A percentile compares a stretch with the other conserved stretches of the same genome.
Conservation (phyloP, 1,140 invertebrate genomes). For the Lordiphosa clarofinis region DNA sequence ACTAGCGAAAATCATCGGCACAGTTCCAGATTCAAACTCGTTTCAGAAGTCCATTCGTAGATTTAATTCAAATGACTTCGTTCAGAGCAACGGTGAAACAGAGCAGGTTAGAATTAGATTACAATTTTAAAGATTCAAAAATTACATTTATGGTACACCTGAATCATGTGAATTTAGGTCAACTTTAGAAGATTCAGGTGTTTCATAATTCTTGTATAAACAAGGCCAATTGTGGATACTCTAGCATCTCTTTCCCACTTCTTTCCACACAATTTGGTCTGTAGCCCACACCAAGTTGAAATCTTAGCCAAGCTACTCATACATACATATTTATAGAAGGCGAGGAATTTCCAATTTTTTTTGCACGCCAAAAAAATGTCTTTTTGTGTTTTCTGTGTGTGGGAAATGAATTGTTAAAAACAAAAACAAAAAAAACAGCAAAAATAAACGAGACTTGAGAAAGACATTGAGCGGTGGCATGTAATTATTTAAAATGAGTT, state of each 20-base stretch:
- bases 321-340: slow-evolving; percentile 61
- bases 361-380: slow-evolving; percentile 24
- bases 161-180: neutral
- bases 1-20: too few relatives aligned
- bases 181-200: neutral
- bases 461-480: slow-evolving; percentile 26
- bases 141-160: neutral
- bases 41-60: too few relatives aligned
- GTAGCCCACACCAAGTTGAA: slow-evolving; percentile 38
- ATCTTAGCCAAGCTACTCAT: slow-evolving; percentile 28
- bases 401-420: slow-evolving; percentile 63
- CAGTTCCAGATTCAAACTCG: too few relatives aligned
- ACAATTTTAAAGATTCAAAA: too few relatives aligned
- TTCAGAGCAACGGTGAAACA: too few relatives aligned
- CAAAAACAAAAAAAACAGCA: slow-evolving; percentile 21
- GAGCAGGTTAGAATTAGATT: too few relatives aligned
- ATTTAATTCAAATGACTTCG: too few relatives aligned
- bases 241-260: neutral
- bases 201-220: neutral
- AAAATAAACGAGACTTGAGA: slow-evolving; percentile 29
- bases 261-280: neutral
- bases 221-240: neutral
- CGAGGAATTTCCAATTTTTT: slow-evolving; percentile 71
- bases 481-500: slow-evolving; percentile 72
- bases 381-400: slow-evolving; percentile 42